phyloP scores from a whole-genome alignment of 92 coral and sea anemone genomes.

The Porites evermanni region DNA sequence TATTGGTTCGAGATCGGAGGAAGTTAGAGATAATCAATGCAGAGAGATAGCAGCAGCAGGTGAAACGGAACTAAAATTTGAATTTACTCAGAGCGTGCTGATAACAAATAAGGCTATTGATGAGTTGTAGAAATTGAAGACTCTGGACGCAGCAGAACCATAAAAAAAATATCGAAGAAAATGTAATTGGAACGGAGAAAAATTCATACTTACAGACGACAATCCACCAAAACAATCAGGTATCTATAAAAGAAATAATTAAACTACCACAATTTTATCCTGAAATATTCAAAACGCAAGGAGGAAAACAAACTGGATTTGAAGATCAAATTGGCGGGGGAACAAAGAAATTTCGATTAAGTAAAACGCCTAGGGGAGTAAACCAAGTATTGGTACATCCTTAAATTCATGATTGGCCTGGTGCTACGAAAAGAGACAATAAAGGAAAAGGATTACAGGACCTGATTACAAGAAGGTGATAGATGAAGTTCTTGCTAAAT shows the following conservation, averaged over 20 bases:
- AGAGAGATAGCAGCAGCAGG: background rate
- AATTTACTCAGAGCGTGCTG: constrained; percentile 48
- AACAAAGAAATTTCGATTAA: constrained; percentile 23
- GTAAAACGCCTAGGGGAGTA: background rate
- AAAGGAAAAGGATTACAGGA: background rate
- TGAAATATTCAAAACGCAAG: constrained; percentile 20
- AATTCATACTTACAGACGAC: background rate
- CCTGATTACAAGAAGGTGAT: constrained; percentile 39
- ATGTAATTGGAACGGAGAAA: background rate
- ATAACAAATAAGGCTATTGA: background rate
- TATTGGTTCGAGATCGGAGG: constrained; percentile 2
- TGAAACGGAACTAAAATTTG: constrained; percentile 20
- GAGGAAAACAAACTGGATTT: constrained; percentile 1
- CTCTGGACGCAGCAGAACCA: background rate
- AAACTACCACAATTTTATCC: constrained; percentile 30
- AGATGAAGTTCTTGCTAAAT: background rate
- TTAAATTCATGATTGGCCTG: constrained; percentile 21
- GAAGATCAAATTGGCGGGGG: constrained; percentile 48
- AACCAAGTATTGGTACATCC: constrained; percentile 34
- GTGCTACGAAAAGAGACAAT: constrained; percentile 1
- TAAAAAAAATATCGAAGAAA: background rate
- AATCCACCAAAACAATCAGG: background rate
- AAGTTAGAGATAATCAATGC: background rate
- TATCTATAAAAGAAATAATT: constrained; percentile 28
- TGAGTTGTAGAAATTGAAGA: constrained; percentile 17